A percentile compares a stretch with the other conserved stretches of the same genome.
Evolutionary conservation across 1,140 invertebrate genomes (phyloP).

Genomic region (Heliothis virescens): DNA sequence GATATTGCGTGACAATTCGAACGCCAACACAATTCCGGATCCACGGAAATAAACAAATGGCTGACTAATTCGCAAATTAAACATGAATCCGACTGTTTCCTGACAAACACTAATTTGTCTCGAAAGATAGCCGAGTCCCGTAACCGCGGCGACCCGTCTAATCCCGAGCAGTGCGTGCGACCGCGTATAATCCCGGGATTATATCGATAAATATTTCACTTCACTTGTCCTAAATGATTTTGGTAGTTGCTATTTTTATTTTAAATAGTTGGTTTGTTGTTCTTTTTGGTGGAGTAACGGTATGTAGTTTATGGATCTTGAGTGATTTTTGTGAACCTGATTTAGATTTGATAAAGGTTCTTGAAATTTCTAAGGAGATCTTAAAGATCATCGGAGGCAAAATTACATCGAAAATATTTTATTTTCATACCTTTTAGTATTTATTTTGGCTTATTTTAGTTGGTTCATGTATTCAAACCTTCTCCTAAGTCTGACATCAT

Average conservation of each 20-base stretch:
- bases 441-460: no score
- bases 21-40: constrained; percentile 1
- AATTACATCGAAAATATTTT: no score
- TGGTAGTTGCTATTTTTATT: background rate
- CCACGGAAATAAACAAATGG: constrained; percentile 40
- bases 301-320: background rate
- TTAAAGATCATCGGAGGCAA: no score
- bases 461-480: no score
- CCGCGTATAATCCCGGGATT: constrained; percentile 46
- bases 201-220: constrained; percentile 47
- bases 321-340: no score
- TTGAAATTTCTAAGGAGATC: no score
- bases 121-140: constrained; percentile 43
- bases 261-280: background rate
- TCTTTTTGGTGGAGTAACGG: background rate
- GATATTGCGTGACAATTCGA: constrained; percentile 20
- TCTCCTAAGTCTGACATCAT: no score
- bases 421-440: no score
- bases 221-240: constrained; percentile 43
- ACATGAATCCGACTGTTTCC: constrained; percentile 31
- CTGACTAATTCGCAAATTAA: constrained; percentile 42
- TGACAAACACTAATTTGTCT: constrained; percentile 45
- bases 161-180: constrained; percentile 39
- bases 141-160: constrained; percentile 42
- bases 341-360: no score